Evolutionary conservation across 37 sponge, comb jelly and placozoan species (phyloP).

Genomic region (Tethya wilhelma): DNA sequence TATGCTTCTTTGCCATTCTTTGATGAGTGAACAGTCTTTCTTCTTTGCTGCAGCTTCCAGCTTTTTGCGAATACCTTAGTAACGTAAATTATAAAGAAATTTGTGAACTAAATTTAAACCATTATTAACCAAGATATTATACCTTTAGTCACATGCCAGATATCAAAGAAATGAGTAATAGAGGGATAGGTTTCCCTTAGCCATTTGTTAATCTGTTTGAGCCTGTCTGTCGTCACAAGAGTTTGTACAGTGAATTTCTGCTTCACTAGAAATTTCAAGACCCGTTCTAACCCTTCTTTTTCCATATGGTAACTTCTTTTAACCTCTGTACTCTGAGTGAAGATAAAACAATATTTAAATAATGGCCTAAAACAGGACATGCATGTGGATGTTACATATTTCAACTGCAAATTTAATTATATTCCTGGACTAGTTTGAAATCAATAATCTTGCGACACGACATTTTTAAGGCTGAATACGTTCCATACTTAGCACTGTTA

Average conservation of each 20-base stretch:
- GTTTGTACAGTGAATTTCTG: slow-evolving; percentile 9
- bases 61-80: slow-evolving; percentile 16
- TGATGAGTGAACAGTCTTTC: slow-evolving; percentile 48
- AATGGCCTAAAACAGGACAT: no score
- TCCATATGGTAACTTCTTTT: slow-evolving; percentile 55
- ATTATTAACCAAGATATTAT: slow-evolving; percentile 7
- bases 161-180: slow-evolving; percentile 49
- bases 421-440: slow-evolving; percentile 65
- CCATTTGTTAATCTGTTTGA: slow-evolving; percentile 48
- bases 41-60: slow-evolving; percentile 19
- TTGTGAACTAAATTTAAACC: not conserved
- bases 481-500: slow-evolving; percentile 77
- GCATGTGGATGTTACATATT: no score
- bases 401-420: no score
- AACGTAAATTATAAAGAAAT: not conserved
- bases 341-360: no score
- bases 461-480: slow-evolving; percentile 55
- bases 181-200: slow-evolving; percentile 17
- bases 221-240: slow-evolving; percentile 54
- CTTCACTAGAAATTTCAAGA: slow-evolving; percentile 11
- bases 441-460: slow-evolving; percentile 32
- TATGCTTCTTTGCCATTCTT: slow-evolving; percentile 42
- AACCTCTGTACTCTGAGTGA: slow-evolving; percentile 42
- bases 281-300: slow-evolving; percentile 39
- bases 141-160: slow-evolving; percentile 77